These are phyloP conservation scores for Corydoras sp. DNA, from an alignment of 2,113 vertebrate genomes.

Conservation along the genomic window DNA sequence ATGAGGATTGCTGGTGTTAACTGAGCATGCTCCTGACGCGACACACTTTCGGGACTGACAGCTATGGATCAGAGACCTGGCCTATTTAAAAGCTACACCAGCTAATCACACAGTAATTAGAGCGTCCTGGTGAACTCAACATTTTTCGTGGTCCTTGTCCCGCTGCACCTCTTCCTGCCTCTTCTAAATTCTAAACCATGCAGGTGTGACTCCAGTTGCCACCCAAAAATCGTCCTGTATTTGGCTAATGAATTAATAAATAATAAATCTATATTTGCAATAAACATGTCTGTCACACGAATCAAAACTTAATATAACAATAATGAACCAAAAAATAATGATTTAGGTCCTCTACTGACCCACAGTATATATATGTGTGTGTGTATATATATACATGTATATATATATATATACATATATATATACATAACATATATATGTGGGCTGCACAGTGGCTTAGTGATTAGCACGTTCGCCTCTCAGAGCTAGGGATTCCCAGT, in stretches of 20 bases:
- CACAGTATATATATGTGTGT: no score
- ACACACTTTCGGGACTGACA: constrained; percentile 12
- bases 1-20: not conserved
- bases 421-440: no score
- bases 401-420: no score
- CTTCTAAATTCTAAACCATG: not conserved
- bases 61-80: constrained; percentile 25
- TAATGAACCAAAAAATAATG: no score
- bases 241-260: not conserved
- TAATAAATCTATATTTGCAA: no score
- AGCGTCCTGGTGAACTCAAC: constrained; percentile 17
- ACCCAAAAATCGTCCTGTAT: not conserved
- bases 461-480: no score
- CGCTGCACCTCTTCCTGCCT: constrained; percentile 10
- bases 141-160: constrained; percentile 1
- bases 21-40: constrained; percentile 4
- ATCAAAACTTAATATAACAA: no score
- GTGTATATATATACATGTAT: no score
- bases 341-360: no score
- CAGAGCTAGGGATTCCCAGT: no score
- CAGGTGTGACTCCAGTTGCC: not conserved
- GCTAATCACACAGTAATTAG: constrained; percentile 37
- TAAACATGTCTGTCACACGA: no score
- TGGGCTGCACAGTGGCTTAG: no score
- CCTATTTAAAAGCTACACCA: constrained; percentile 22